These are phyloP conservation scores for Paracyclopina nana DNA, from an alignment of 1,140 invertebrate genomes.

Conservation along the genomic window DNA sequence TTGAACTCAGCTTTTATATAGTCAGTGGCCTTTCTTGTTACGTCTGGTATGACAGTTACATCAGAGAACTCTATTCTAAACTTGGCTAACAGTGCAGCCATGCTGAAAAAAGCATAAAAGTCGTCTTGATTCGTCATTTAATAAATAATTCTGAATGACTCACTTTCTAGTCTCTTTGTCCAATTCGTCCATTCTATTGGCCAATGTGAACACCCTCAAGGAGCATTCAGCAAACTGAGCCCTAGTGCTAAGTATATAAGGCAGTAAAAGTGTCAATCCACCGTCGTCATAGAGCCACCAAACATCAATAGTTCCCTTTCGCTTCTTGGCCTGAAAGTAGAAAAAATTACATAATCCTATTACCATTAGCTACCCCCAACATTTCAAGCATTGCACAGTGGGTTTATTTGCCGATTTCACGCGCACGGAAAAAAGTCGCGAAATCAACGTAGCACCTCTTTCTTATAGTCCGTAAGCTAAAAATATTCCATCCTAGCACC, in stretches of 20 bases:
- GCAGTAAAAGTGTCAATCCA: constrained; percentile 42
- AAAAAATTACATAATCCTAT: no score
- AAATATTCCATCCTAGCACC: no score
- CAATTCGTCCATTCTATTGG: constrained; percentile 71
- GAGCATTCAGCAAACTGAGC: constrained; percentile 35
- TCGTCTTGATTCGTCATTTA: neutral
- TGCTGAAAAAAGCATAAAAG: constrained; percentile 28
- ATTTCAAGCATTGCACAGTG: no score
- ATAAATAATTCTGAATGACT: constrained; percentile 24
- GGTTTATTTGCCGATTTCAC: no score
- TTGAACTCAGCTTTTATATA: constrained; percentile 49
- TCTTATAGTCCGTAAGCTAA: no score
- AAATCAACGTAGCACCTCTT: no score
- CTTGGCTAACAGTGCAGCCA: constrained; percentile 83
- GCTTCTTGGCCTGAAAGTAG: constrained; percentile 6
- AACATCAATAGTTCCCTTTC: constrained; percentile 58
- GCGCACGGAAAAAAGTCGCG: no score
- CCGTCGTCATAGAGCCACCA: constrained; percentile 97
- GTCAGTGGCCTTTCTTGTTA: constrained; percentile 44
- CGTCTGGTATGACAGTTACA: constrained; percentile 68
- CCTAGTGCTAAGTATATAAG: constrained; percentile 40
- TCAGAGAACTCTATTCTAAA: constrained; percentile 85
- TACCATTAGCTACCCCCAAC: no score
- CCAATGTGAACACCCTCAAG: constrained; percentile 51
- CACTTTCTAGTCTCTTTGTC: constrained; percentile 74